Base-by-base conservation (phyloP, 2,888 invertebrate genomes). In the Nephrocerus scutellatus region DNA sequence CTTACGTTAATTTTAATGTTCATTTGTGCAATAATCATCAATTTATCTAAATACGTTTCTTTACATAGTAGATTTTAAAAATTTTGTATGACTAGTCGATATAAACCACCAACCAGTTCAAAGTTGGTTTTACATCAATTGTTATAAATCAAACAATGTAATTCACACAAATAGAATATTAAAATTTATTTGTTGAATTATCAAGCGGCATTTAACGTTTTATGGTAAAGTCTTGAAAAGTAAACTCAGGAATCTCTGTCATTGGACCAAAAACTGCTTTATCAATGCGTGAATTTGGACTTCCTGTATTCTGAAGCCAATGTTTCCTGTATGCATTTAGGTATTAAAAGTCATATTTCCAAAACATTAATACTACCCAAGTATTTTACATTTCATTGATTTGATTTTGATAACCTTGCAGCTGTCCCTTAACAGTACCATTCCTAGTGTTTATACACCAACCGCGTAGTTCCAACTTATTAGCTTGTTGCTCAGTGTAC, bases 231-330 rank as follows among this genome's bases (percentile, higher is more conserved):
- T 66, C 57, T 1, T 67, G 52, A 46, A 72, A 74, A 1, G 69
- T 64, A 35, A 63, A 77, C 7, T 71, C 62, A 0, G 60, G 33
- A 16, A 85, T 75, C 44, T 74, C 70, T 49, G 72, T 74, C 47
- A 75, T 73, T 55, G 82, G 79, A 16, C 70, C 72, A 62, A 87
- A 88, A 45, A 78, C 78, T 0, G 77, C 78, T 59, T 77, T 82
- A 1, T 82, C 80, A 51, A 88, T 85, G 47, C 67, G 70, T 14
- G 84, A 84, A 50, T 73, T 71, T 1, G 86, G 85, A 62, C 86
- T 87, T 33, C 87, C 87, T 8, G 71, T 77, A n/a, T 67, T 70
- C 53, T 74, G 70, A 34, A 88, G 44, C 63, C 63, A 66, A 18
- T 53, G 20, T 41, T 59, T 60, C 63, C 63, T 67, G 42, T 18